phyloP scores from a whole-genome alignment of 2,888 invertebrate genomes.

The Caenorhabditis sp. region DNA sequence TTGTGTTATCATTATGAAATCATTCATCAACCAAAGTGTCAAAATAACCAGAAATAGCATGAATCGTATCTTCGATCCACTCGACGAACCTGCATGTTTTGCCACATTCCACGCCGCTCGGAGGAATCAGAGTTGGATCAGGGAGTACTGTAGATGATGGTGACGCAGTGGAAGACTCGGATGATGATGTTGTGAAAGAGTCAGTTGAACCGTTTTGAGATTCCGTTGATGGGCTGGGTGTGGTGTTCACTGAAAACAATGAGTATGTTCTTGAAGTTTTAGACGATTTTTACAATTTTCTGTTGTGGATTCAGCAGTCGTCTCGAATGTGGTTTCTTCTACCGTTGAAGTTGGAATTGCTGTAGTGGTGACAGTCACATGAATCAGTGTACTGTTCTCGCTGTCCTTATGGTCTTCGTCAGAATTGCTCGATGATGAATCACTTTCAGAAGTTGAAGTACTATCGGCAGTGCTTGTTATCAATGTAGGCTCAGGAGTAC shows the following conservation, averaged over 20 bases:
- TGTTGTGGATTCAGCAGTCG: neutral
- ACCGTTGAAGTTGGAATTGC: conserved; percentile 4
- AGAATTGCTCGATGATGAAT: conserved; percentile 46
- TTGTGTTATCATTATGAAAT: conserved; percentile 30
- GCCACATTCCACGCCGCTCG: conserved; percentile 43
- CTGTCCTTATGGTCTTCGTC: conserved; percentile 46
- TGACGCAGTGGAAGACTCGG: neutral
- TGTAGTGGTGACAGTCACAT: conserved; percentile 42
- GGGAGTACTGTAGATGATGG: conserved; percentile 27
- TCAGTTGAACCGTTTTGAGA: neutral
- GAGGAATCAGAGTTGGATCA: conserved; percentile 15
- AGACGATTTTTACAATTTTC: neutral
- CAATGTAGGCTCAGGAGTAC: neutral
- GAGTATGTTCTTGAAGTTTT: too few species aligned
- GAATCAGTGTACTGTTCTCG: conserved; percentile 37
- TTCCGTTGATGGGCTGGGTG: neutral
- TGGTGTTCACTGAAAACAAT: neutral
- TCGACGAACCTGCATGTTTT: conserved; percentile 68
- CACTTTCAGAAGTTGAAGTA: conserved; percentile 41
- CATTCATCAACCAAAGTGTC: conserved; percentile 47
- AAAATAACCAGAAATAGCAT: conserved; percentile 52
- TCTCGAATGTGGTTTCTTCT: conserved; percentile 3
- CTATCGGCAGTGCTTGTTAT: conserved; percentile 21
- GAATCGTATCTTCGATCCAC: conserved; percentile 61
- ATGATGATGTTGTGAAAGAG: neutral